A percentile compares a stretch with the other conserved stretches of the same genome.
phyloP scores from a whole-genome alignment of 2,113 vertebrate genomes.

The Menura novaehollandiae region DNA sequence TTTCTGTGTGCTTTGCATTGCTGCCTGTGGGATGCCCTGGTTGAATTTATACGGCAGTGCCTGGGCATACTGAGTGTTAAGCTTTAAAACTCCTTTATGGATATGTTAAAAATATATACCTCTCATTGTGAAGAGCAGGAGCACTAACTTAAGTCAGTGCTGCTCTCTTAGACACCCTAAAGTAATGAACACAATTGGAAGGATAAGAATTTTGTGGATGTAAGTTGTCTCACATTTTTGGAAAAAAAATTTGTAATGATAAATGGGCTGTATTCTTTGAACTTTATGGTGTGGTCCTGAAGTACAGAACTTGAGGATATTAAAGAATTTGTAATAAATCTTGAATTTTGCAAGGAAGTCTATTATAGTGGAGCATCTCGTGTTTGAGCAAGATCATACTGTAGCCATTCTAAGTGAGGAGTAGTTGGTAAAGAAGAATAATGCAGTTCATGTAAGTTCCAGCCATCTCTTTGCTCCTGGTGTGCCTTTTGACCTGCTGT shows the following conservation, averaged over 20 bases:
- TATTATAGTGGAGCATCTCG: neutral
- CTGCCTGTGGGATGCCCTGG: neutral
- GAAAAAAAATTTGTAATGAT: neutral
- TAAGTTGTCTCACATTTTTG: neutral
- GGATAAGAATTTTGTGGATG: neutral
- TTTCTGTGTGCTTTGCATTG: rapidly evolving
- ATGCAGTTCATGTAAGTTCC: neutral
- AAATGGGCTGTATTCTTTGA: neutral
- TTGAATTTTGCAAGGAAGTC: neutral
- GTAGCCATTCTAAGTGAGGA: neutral
- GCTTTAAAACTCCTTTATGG: neutral
- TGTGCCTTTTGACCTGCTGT: neutral
- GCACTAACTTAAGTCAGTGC: neutral
- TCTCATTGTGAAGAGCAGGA: neutral
- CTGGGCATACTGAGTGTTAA: neutral
- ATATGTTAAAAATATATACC: neutral
- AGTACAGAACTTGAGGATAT: neutral
- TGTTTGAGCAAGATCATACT: neutral
- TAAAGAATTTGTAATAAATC: neutral
- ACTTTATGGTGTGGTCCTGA: neutral
- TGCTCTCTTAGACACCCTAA: neutral
- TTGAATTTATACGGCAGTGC: neutral
- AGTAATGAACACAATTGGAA: neutral
- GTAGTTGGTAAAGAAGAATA: neutral
- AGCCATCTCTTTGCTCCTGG: neutral